A percentile compares a stretch with the other conserved stretches of the same genome.
phyloP scores from a whole-genome alignment of 2,888 invertebrate genomes.

The Eumerus sabulonum region DNA sequence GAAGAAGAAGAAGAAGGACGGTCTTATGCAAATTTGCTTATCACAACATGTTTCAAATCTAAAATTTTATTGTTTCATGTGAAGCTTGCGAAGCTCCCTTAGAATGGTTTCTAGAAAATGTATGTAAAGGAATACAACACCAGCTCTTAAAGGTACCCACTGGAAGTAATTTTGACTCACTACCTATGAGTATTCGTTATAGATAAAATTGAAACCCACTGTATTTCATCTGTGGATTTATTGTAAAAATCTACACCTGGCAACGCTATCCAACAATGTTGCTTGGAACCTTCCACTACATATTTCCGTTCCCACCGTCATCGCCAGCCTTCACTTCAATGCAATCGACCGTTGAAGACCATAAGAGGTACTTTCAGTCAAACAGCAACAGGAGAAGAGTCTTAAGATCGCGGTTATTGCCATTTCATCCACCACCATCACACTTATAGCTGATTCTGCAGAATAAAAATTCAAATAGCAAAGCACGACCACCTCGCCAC shows the following conservation, averaged over 20 bases:
- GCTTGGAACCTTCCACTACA: conserved; percentile 20
- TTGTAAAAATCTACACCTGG: conserved; percentile 7
- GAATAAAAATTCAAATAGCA: conserved; percentile 9
- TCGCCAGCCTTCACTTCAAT: conserved; percentile 2
- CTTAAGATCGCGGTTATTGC: conserved; percentile 26
- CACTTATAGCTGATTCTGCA: conserved; percentile 58
- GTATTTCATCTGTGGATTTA: too few relatives aligned
- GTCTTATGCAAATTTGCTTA: too few relatives aligned
- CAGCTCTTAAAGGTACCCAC: too few relatives aligned
- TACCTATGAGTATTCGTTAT: too few relatives aligned
- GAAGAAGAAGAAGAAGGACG: too few relatives aligned
- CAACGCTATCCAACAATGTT: conserved; percentile 22
- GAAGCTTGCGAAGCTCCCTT: too few relatives aligned
- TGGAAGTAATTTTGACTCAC: too few relatives aligned
- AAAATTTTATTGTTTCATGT: too few relatives aligned
- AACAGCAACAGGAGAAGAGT: conserved; percentile 6
- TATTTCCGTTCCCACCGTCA: conserved; percentile 10
- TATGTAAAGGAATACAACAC: too few relatives aligned
- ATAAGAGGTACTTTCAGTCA: conserved; percentile 6
- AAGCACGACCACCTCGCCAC: conserved; percentile 10
- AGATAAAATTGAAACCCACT: too few relatives aligned
- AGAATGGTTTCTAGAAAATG: too few relatives aligned
- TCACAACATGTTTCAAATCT: too few relatives aligned
- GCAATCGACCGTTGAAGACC: conserved; percentile 13
- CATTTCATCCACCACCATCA: conserved; percentile 23